A percentile compares a stretch with the other conserved stretches of the same genome.
phyloP scores from a whole-genome alignment of 2,888 invertebrate species.

The Lepetodrilus schrolli region DNA sequence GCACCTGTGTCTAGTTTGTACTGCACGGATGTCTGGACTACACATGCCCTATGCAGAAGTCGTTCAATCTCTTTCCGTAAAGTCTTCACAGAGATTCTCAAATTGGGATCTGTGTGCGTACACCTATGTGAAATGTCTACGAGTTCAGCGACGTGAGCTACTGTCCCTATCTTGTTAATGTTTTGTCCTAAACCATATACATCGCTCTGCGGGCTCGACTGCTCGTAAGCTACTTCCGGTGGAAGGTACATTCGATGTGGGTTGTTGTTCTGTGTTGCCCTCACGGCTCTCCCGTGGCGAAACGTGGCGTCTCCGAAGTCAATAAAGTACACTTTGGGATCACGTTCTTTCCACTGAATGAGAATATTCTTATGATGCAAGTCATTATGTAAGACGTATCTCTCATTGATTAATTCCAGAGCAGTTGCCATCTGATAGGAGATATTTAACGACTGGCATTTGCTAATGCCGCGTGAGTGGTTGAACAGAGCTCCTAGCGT shows the following conservation, averaged over 20 bases:
- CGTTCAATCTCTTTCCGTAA: not conserved
- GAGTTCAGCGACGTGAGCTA: not conserved
- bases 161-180: not conserved
- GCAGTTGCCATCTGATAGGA: slow-evolving; percentile 11
- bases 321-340: slow-evolving; percentile 11
- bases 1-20: not conserved
- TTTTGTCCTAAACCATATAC: not conserved
- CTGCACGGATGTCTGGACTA: not conserved
- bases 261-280: slow-evolving; percentile 14
- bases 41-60: not conserved
- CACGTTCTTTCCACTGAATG: slow-evolving; percentile 2
- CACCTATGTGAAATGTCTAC: not conserved
- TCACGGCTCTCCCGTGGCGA: slow-evolving; percentile 10
- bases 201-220: not conserved
- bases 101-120: not conserved
- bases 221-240: not conserved
- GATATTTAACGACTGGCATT: not conserved
- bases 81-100: not conserved
- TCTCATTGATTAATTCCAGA: not conserved
- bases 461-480: not conserved
- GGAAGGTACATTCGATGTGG: not conserved
- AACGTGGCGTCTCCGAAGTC: slow-evolving; percentile 23
- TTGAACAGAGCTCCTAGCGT: slow-evolving; percentile 5
- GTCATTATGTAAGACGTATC: slow-evolving; percentile 11
- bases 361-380: slow-evolving; percentile 22